Base-by-base conservation (phyloP, 92 coral and sea anemone genomes). In the Heliopora coerulea region DNA sequence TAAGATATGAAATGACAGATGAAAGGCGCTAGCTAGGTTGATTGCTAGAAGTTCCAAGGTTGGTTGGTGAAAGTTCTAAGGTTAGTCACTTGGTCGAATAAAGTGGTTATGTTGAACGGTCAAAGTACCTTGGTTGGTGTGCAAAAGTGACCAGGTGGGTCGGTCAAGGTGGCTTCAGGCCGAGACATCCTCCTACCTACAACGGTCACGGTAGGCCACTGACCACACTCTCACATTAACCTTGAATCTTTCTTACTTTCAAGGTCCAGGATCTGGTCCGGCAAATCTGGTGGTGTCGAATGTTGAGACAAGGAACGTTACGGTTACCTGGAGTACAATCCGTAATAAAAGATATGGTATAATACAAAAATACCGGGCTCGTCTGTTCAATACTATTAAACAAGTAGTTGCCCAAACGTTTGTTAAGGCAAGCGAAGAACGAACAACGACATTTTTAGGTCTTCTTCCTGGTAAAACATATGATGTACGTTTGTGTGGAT, bases 251-350 rank as follows among this genome's bases (percentile, higher is more conserved):
- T 17, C 13, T 61, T 37, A 27, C 21, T 61, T 34, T 63, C 21
- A 29, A 63, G 70, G 25, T 34, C 70, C 70, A 24, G 25, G 31
- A 0, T 8, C 10, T 35, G 50, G 50, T 1, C 70, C 70, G 4
- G 6, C 50, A 63, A 19, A 11, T 63, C 0, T 34, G 1, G 37
- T 13, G n/a, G 70, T 63, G 6, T 8, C 3, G 11, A 8, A 24
- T 10, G 1, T 13, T 0, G 19, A 15, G 1, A 11, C 49, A 0
- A 34, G 42, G 42, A 63, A 63, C 32, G 50, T 37, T 24, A 35
- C 70, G 1, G 50, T 63, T 34, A 32, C 18, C 8, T 63, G 70
- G 70, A 32, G 31, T 1, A 37, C 42, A n/a, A 63, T 63, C 5
- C 21, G 25, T 13, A 13, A 21, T 11, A 19, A 19, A 6, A 14